Conservation (phyloP, 1,140 invertebrate species). For the Calephelis nemesis region DNA sequence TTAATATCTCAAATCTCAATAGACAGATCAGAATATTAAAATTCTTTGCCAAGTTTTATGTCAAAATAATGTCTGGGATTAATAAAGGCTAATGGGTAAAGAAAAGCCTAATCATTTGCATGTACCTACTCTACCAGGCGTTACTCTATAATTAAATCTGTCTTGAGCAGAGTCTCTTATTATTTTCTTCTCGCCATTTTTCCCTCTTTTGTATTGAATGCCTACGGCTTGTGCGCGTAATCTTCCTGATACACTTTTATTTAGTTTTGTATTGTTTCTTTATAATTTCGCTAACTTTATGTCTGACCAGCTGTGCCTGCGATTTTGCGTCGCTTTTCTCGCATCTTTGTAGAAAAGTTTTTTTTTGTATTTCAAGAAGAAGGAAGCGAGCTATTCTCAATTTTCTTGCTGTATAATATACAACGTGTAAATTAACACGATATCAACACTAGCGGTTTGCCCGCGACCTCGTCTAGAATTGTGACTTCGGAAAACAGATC, state of each 20-base stretch:
- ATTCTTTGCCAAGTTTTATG: neutral
- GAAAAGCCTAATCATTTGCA: slow-evolving; percentile 11
- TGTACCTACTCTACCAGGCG: neutral
- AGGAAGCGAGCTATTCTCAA: neutral
- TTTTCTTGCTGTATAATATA: too few species aligned
- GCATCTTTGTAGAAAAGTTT: neutral
- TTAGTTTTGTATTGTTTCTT: slow-evolving; percentile 18
- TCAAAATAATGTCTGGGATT: neutral
- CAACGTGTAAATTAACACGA: too few species aligned
- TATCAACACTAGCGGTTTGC: too few species aligned
- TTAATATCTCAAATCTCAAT: too few species aligned
- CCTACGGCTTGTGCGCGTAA: slow-evolving; percentile 10
- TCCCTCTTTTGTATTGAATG: slow-evolving; percentile 11
- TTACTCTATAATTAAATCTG: slow-evolving; percentile 18
- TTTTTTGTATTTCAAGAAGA: neutral
- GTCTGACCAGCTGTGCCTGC: slow-evolving; percentile 2
- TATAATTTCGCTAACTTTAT: slow-evolving; percentile 15
- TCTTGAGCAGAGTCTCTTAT: slow-evolving; percentile 13
- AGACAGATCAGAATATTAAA: too few species aligned
- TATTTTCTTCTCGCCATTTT: slow-evolving; percentile 3
- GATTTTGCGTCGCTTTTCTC: neutral
- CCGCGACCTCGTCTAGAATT: too few species aligned
- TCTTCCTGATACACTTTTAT: slow-evolving; percentile 16
- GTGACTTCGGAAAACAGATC: too few species aligned
- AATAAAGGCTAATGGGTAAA: neutral